Conservation (phyloP, 2,888 invertebrate genomes). For the Heliconius charithonia region DNA sequence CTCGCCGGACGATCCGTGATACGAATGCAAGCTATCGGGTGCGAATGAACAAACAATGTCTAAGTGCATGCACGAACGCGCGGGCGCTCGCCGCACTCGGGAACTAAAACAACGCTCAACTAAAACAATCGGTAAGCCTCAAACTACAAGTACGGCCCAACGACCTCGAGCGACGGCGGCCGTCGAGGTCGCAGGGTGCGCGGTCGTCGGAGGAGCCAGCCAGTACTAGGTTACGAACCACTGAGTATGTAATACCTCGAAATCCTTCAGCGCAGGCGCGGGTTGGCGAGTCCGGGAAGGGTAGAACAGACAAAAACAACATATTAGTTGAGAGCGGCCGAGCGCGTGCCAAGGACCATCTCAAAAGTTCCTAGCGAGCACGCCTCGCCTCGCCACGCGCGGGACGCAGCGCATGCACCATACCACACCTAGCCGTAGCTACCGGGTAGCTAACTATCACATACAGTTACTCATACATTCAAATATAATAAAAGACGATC, state of each 20-base stretch:
- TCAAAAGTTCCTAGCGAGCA: constrained; percentile 92
- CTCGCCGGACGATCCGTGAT: constrained; percentile 79
- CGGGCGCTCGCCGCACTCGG: constrained; percentile 82
- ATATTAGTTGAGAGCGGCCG: constrained; percentile 85
- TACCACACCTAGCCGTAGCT: constrained; percentile 71
- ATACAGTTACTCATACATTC: constrained; percentile 73
- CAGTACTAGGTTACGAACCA: constrained; percentile 82
- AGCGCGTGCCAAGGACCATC: constrained; percentile 92
- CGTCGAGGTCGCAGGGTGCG: constrained; percentile 71
- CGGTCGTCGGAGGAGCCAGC: constrained; percentile 78
- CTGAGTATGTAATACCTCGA: constrained; percentile 87
- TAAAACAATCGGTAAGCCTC: constrained; percentile 85
- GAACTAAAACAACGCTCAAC: constrained; percentile 84
- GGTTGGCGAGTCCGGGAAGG: constrained; percentile 88
- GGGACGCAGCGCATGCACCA: constrained; percentile 79
- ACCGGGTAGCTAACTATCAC: constrained; percentile 75
- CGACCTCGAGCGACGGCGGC: constrained; percentile 81
- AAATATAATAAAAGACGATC: constrained; percentile 68
- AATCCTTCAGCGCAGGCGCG: constrained; percentile 90
- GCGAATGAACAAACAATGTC: constrained; percentile 82
- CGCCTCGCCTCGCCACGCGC: constrained; percentile 51
- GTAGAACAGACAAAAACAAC: constrained; percentile 88
- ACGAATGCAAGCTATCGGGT: constrained; percentile 82
- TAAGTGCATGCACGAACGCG: constrained; percentile 82
- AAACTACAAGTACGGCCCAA: constrained; percentile 84